Evolutionary conservation across 2,888 invertebrate species (phyloP).

Genomic region (Pseudeuparius sepicola): DNA sequence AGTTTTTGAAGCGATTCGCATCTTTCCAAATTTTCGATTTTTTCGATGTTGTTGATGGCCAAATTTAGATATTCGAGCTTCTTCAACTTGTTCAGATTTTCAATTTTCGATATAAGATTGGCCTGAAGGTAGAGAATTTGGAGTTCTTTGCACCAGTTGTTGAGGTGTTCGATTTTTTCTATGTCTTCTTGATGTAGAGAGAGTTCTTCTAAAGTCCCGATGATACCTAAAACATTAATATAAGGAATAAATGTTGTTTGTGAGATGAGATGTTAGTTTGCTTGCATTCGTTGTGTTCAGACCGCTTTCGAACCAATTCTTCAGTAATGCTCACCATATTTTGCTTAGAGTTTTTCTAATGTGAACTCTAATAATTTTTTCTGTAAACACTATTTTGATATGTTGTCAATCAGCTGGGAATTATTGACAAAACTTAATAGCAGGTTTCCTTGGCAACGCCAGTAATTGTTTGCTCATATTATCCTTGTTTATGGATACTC

Average conservation of each 20-base stretch:
- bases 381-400: no score
- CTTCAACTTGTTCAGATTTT: conserved; percentile 82
- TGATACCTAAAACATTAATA: conserved; percentile 42
- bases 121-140: conserved; percentile 85
- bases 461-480: no score
- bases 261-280: no score
- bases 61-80: conserved; percentile 78
- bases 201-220: conserved; percentile 83
- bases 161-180: conserved; percentile 79
- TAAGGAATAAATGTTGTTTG: no score
- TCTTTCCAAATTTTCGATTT: conserved; percentile 78
- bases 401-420: no score
- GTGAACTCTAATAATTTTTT: no score
- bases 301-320: conserved; percentile 76
- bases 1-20: conserved; percentile 85
- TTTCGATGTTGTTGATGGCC: conserved; percentile 85
- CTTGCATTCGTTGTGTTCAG: conserved; percentile 84
- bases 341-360: no score
- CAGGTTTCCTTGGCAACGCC: conserved; percentile 10
- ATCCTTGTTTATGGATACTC: no score
- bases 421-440: conserved; percentile 16
- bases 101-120: conserved; percentile 84
- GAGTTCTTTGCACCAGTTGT: conserved; percentile 81
- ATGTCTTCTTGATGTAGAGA: conserved; percentile 91
- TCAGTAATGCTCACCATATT: conserved; percentile 51